Evolutionary conservation across 2,797 vertebrate genomes (phyloP), one percentile per base, ranked within the genome.

Genomic region (Cephalopachus bancanus): DNA sequence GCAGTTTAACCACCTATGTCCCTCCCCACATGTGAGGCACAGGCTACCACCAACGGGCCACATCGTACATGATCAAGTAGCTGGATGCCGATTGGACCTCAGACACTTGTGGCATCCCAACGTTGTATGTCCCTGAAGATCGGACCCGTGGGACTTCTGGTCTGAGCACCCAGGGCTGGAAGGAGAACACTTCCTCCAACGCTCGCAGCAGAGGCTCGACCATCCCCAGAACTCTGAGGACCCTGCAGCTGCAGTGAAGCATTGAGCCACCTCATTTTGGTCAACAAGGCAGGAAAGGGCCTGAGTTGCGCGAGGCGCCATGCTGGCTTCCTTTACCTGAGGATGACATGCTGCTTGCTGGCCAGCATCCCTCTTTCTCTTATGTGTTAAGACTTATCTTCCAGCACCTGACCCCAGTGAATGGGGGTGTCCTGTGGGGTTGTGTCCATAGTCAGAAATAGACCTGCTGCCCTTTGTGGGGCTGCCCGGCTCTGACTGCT

Each of bases 11-110:
- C 55, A 55, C 65, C 69, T 88, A 53, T 57, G 80, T 91, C 79
- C 53, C 74, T 91, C 64, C 33, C 44, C 80, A 37, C 37, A 79
- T 49, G 26, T 37, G 60, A 95, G 53, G 69, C 37, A 51, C 60
- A 69, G 67, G 44, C 51, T 90, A 89, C 14, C 51, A 88, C 55
- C 78, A 94, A 89, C 64, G 93, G 33, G 69, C 16, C 65, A 33
- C 44, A 90, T 78, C 79, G 88, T 93, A 92, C 87, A 78, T 64
- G 75, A 1, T 10, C n/a, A 44, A 87, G 53, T 93, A 94, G 76
- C 30, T 71, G 16, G 53, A 78, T 69, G 83, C 78, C 74, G 60
- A 88, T 57, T 74, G 85, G 64, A 74, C 57, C 88, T 93, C 95
- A 93, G 37, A 37, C 37, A 3, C 37, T 37, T 37, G 57, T 33